A percentile compares a stretch with the other conserved stretches of the same genome.
Conservation (phyloP, 2,797 vertebrate species). For the Coregonus suidteri region DNA sequence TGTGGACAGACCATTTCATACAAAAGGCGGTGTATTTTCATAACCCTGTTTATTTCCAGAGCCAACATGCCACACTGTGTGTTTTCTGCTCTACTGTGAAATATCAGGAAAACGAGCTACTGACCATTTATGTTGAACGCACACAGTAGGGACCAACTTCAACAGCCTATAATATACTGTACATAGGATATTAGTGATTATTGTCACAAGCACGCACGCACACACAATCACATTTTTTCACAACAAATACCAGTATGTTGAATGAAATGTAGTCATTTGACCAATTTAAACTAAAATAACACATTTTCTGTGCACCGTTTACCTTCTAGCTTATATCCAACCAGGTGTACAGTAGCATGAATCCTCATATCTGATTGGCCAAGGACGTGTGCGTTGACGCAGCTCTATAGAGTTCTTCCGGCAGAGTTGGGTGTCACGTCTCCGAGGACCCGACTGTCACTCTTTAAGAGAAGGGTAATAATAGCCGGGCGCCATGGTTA, state of each 20-base stretch:
- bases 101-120: slow-evolving; percentile 24
- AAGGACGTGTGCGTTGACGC: slow-evolving; percentile 63
- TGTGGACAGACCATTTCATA: slow-evolving; percentile 68
- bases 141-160: slow-evolving; percentile 4
- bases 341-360: slow-evolving; percentile 23
- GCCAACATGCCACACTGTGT: slow-evolving; percentile 43
- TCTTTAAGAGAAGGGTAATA: slow-evolving; percentile 82
- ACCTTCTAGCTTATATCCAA: not conserved
- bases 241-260: not conserved
- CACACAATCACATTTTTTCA: not conserved
- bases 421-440: slow-evolving; percentile 73
- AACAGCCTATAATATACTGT: not conserved
- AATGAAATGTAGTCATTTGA: not conserved
- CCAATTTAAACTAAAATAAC: not conserved
- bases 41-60: slow-evolving; percentile 64
- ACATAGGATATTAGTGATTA: not conserved
- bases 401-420: slow-evolving; percentile 67
- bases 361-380: slow-evolving; percentile 65
- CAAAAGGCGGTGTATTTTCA: slow-evolving; percentile 60
- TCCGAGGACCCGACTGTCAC: slow-evolving; percentile 77
- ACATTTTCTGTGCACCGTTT: not conserved
- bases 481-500: slow-evolving; percentile 74
- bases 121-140: slow-evolving; percentile 17
- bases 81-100: slow-evolving; percentile 48
- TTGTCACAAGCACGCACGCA: not conserved